A percentile compares a stretch with the other conserved stretches of the same genome.
Evolutionary conservation across 2,113 vertebrate species (phyloP).

Genomic region (Abramis brama): DNA sequence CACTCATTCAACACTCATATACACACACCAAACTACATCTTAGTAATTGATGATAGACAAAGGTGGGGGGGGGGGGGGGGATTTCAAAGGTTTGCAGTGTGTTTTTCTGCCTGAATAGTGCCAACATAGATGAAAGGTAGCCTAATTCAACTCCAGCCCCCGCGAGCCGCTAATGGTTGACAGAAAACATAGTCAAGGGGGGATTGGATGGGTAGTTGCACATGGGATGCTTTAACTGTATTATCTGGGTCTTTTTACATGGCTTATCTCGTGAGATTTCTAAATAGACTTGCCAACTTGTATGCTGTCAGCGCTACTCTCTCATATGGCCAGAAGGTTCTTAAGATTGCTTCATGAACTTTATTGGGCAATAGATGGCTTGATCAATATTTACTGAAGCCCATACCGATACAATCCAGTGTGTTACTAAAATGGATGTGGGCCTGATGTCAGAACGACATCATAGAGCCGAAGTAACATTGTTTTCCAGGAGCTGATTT

Average conservation of each 20-base stretch:
- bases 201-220: neutral
- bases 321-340: neutral
- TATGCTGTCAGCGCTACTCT: neutral
- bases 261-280: neutral
- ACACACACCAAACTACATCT: slow-evolving; percentile 38
- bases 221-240: neutral
- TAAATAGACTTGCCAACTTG: neutral
- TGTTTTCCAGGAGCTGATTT: slow-evolving; percentile 7
- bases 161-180: slow-evolving; percentile 16
- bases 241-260: neutral
- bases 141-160: slow-evolving; percentile 63
- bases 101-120: slow-evolving; percentile 62
- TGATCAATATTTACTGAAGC: slow-evolving; percentile 14
- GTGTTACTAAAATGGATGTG: slow-evolving; percentile 11
- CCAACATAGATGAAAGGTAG: slow-evolving; percentile 66
- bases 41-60: slow-evolving; percentile 62
- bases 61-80: neutral
- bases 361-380: neutral
- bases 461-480: neutral
- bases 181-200: neutral
- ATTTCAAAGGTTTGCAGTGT: slow-evolving; percentile 65
- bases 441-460: slow-evolving; percentile 3
- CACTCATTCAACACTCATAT: slow-evolving; percentile 28
- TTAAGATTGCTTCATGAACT: slow-evolving; percentile 9
- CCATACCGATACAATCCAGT: neutral